phyloP scores from a whole-genome alignment of 2,797 vertebrate species.

The Gobionotothen gibberifrons region DNA sequence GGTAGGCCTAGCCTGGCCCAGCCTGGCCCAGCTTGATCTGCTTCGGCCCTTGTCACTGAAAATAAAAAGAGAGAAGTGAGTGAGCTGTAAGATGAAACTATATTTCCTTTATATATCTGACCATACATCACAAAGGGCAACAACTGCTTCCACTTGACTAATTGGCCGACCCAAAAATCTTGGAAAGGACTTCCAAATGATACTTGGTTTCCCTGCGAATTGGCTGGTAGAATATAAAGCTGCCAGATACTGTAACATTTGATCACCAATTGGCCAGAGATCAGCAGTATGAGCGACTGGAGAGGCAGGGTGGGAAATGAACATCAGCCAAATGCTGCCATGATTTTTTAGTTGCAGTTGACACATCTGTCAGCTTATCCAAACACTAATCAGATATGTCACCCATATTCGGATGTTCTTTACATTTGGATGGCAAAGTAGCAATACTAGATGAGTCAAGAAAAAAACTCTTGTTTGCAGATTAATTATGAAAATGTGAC shows the following conservation, averaged over 20 bases:
- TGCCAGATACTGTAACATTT: conserved; percentile 19
- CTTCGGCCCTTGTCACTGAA: conserved; percentile 65
- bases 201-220: conserved; percentile 8
- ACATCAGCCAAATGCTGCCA: conserved; percentile 20
- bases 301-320: conserved; percentile 12
- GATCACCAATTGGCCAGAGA: conserved; percentile 16
- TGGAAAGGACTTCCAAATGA: not conserved
- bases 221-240: conserved; percentile 30
- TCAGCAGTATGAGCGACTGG: conserved; percentile 19
- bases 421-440: conserved; percentile 4
- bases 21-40: conserved; percentile 53
- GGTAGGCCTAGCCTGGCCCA: conserved; percentile 53
- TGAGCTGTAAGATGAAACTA: conserved; percentile 7
- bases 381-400: not conserved
- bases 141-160: conserved; percentile 19
- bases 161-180: not conserved
- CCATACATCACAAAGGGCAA: not conserved
- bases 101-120: not conserved
- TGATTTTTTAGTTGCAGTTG: not conserved
- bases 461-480: not conserved
- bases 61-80: conserved; percentile 41
- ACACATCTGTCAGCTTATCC: conserved; percentile 26
- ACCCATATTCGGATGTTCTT: conserved; percentile 14
- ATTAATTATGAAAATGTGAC: conserved; percentile 11
- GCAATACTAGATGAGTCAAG: not conserved